Base-by-base conservation (phyloP, 2,113 vertebrate genomes). In the Paedocypris sp. region DNA sequence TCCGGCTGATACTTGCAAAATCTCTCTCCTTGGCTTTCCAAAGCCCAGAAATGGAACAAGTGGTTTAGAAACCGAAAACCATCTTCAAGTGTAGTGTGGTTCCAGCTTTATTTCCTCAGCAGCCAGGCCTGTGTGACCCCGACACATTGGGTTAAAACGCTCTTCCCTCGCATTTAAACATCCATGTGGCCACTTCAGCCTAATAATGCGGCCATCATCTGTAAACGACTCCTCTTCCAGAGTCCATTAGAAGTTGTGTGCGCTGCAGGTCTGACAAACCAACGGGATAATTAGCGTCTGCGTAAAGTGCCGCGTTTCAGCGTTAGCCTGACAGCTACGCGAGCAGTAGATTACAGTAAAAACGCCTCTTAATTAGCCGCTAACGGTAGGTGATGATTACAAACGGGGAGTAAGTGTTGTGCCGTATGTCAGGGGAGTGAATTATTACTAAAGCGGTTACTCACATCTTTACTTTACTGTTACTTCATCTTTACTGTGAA, bases 251-350 rank as follows among this genome's bases (percentile, higher is more conserved):
- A 72, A 81, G n/a, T 67, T 69, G 36, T n/a, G 53, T 6, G 62
- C 20, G 31, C 53, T 69, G 77, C 79, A 77, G 69, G 72, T 74
- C 76, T 85, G 80, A 85, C 86, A 85, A 81, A 76, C 83, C 77
- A 86, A 84, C 80, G 78, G 77, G 69, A 78, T 86, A 86, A 87
- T 86, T 84, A 84, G 77, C 75, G 70, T 78, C 79, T 79, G 73
- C 78, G 61, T 75, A 71, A 82, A 83, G 83, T 78, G 80, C 68
- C 69, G 75, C 73, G 78, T 85, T 82, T 81, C 75, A 79, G 78
- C 78, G 77, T 78, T 53, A 56, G 74, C 69, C 67, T 79, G 80
- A 82, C 69, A 73, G 72, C 77, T 74, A 60, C 66, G 64, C 57
- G 57, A 60, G 62, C 49, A 32, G 54, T 56, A 45, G 51, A 70